phyloP scores from a whole-genome alignment of 2,888 invertebrate genomes.

The Congeria kusceri region DNA sequence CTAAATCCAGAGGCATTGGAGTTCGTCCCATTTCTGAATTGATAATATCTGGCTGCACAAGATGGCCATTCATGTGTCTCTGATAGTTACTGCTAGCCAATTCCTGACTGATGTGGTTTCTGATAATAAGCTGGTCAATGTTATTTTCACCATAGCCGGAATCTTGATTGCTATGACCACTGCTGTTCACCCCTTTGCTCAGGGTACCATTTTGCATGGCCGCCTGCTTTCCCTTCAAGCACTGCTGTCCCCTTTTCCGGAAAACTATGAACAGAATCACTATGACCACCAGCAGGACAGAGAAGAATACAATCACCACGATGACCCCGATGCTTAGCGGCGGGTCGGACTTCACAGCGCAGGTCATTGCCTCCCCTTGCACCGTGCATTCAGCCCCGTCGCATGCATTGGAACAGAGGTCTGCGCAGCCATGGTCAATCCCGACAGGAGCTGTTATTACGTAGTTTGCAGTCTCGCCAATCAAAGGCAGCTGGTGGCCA shows the following conservation, averaged over 20 bases:
- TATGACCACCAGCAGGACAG: constrained; percentile 87
- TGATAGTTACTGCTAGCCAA: constrained; percentile 88
- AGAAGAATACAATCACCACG: constrained; percentile 96
- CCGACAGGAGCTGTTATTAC: constrained; percentile 72
- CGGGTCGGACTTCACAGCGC: constrained; percentile 90
- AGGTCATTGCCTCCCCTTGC: constrained; percentile 67
- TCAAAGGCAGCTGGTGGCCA: constrained; percentile 95
- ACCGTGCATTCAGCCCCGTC: constrained; percentile 66
- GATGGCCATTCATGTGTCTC: constrained; percentile 90
- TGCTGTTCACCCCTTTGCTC: constrained; percentile 65
- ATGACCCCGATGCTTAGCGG: constrained; percentile 97
- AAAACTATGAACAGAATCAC: constrained; percentile 92
- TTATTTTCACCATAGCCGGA: constrained; percentile 78
- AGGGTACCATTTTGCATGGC: constrained; percentile 87
- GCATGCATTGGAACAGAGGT: constrained; percentile 71
- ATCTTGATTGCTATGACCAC: constrained; percentile 72
- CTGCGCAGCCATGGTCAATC: constrained; percentile 70
- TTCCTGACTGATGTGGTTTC: constrained; percentile 93
- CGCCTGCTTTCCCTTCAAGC: constrained; percentile 54
- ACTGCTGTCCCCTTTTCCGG: constrained; percentile 91
- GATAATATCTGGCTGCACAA: constrained; percentile 96
- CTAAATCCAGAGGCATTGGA: constrained; percentile 73
- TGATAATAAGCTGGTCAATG: constrained; percentile 81
- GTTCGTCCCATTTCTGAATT: constrained; percentile 90
- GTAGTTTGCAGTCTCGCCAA: constrained; percentile 90